Conservation (phyloP, 23 tunicate species). For the Clavelina lepadiformis region DNA sequence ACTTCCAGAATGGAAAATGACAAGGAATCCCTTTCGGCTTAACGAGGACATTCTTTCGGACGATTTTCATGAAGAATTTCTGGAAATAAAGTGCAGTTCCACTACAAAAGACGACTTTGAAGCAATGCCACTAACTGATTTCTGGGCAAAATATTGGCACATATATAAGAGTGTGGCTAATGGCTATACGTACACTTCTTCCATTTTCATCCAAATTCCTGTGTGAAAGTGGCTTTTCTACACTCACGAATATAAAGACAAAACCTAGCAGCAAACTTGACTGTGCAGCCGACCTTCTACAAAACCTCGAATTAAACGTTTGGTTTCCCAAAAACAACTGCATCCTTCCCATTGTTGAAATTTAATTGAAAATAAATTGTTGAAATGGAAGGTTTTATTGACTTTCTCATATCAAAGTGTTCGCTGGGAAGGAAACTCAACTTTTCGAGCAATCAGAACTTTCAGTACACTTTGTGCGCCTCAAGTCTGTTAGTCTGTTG, state of each 20-base stretch:
- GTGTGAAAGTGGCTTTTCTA: constrained; percentile 29
- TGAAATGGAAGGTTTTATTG: background rate
- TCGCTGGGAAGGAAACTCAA: too few relatives aligned
- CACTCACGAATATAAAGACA: constrained; percentile 25
- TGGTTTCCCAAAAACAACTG: constrained; percentile 12
- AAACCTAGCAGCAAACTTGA: constrained; percentile 37
- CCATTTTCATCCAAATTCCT: constrained; percentile 19
- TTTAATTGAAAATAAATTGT: background rate
- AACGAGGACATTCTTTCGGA: constrained; percentile 17
- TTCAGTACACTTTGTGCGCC: too few relatives aligned
- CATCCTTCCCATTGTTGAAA: constrained; percentile 17
- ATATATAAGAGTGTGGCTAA: too few relatives aligned
- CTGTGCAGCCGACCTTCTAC: constrained; percentile 36
- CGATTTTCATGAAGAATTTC: background rate
- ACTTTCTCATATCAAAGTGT: too few relatives aligned
- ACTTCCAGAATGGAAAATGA: constrained; percentile 30
- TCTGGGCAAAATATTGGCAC: constrained; percentile 46
- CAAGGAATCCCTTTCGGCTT: constrained; percentile 30
- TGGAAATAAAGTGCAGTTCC: constrained; percentile 23
- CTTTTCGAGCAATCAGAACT: too few relatives aligned
- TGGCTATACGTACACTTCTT: too few relatives aligned
- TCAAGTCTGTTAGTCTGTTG: too few relatives aligned
- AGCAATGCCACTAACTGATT: constrained; percentile 24
- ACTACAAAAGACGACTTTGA: constrained; percentile 28
- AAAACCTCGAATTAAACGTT: constrained; percentile 30